These are phyloP conservation scores for Miichthys miiuy DNA, from an alignment of 2,797 vertebrate genomes.

Conservation along the genomic window DNA sequence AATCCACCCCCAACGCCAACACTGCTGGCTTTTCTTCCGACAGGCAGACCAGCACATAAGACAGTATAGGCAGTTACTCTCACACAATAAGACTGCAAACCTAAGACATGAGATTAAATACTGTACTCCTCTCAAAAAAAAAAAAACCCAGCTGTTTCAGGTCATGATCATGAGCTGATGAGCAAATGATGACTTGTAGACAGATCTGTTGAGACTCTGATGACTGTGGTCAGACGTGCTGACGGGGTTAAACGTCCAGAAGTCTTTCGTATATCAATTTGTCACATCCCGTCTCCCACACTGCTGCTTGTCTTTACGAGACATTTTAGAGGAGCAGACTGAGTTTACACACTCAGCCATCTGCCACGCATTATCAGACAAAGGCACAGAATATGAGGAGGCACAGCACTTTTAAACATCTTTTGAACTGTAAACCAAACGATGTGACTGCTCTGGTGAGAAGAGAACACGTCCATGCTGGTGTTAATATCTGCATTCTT, in stretches of 20 bases:
- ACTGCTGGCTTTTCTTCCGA: conserved; percentile 3
- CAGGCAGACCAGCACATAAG: not conserved
- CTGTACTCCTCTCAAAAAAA: too few species aligned
- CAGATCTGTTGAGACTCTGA: not conserved
- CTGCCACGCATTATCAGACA: conserved; percentile 5
- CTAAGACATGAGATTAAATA: not conserved
- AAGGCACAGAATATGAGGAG: not conserved
- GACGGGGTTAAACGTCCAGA: conserved; percentile 24
- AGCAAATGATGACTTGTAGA: not conserved
- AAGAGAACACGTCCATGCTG: too few species aligned
- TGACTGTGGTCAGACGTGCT: conserved; percentile 13
- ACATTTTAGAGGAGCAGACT: not conserved
- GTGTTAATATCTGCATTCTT: too few species aligned
- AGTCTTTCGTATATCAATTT: conserved; percentile 23
- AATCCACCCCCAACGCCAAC: conserved; percentile 15
- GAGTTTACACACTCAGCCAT: not conserved
- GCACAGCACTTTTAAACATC: too few species aligned
- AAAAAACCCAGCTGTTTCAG: not conserved
- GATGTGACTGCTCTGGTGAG: too few species aligned
- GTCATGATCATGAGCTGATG: not conserved
- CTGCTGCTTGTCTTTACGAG: not conserved
- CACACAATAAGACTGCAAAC: not conserved
- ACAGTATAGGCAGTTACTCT: not conserved
- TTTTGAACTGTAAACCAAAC: too few species aligned
- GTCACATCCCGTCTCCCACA: conserved; percentile 9